Evolutionary conservation across 1,140 invertebrate species (phyloP).

Genomic region (Drosophila seguyi): DNA sequence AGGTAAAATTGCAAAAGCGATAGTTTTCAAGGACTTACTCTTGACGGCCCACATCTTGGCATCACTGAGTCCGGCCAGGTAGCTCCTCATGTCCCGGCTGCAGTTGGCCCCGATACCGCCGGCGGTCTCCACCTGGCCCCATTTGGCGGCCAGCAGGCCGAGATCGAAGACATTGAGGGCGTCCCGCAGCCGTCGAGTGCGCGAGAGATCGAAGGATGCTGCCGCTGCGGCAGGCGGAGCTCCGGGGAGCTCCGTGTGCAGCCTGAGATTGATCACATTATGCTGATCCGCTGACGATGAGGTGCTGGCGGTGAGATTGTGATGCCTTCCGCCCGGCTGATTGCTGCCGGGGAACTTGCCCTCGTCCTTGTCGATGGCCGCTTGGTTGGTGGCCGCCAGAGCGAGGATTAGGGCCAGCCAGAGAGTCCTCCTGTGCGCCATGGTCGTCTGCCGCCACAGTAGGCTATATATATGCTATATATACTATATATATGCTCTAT

Average conservation of each 20-base stretch:
- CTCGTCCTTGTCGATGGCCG: slow-evolving; percentile 71
- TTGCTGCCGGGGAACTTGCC: slow-evolving; percentile 34
- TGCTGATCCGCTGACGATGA: slow-evolving; percentile 40
- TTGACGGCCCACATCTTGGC: slow-evolving; percentile 90
- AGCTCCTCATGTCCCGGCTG: slow-evolving; percentile 87
- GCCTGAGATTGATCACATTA: slow-evolving; percentile 69
- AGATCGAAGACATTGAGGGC: slow-evolving; percentile 87
- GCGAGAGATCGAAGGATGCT: slow-evolving; percentile 51
- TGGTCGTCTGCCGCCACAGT: slow-evolving; percentile 6
- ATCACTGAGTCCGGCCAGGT: slow-evolving; percentile 88
- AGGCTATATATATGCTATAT: slow-evolving; percentile 18
- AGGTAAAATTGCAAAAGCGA: too few species aligned
- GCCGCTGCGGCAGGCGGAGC: not conserved
- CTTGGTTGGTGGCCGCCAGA: slow-evolving; percentile 29
- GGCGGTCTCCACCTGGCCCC: slow-evolving; percentile 80
- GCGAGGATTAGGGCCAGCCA: slow-evolving; percentile 36
- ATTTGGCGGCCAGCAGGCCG: slow-evolving; percentile 85
- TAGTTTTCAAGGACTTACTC: slow-evolving; percentile 81
- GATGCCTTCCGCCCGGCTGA: not conserved
- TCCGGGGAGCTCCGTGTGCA: slow-evolving; percentile 45
- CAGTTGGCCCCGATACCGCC: slow-evolving; percentile 85
- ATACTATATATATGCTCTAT: slow-evolving; percentile 24
- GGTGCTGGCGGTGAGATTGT: slow-evolving; percentile 14
- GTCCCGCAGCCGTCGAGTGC: slow-evolving; percentile 85
- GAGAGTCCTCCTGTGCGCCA: slow-evolving; percentile 33